Base-by-base conservation (phyloP, 2,797 vertebrate species). In the Gobionotothen gibberifrons region DNA sequence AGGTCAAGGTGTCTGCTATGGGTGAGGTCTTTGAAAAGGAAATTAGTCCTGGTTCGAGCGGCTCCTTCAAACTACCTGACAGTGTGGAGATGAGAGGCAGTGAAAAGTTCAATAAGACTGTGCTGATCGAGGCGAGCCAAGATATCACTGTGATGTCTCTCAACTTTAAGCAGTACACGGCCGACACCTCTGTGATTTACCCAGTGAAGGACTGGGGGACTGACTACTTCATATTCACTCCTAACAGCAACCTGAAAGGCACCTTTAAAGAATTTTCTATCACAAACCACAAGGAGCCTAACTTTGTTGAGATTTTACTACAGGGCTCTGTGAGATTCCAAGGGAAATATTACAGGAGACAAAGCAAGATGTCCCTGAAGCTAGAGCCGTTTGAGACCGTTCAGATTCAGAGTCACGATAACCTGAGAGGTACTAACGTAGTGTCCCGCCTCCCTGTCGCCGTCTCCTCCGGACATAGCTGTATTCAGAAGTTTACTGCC, bases 401-500 rank as follows among this genome's bases (percentile, higher is more conserved):
- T 48, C 94, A 94, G 68, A 22, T 95, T 9, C 91, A 94, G 74
- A 93, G 92, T 73, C 3, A 10, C 0, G 29, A 73, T 12, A 82
- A 94, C 61, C 83, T 95, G 42, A 93, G 92, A 0, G 91, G 94
- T 12, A 89, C 91, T 12, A 88, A 72, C 42, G 84, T 95, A n/a
- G 71, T 71, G 11, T 83, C 92, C 48, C 69, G 3, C 0, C 51
- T 54, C 22, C 92, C 90, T 0, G 87, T 94, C 19, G 92, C 83
- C 1, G 89, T 94, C 32, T 51, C 92, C 55, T 89, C 90, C 0
- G 93, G 94, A 43, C 92, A 95, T 61, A 92, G 64, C 54, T 95
- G 93, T 64, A 74, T 71, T 53, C 53, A 82, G 66, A 91, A 85
- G 51, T 90, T 89, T 65, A 86, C 87, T 10, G 39, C 16, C 5